Percentiles rank a stretch among this genome's conserved stretches.
phyloP scores from a whole-genome alignment of 2,888 invertebrate genomes.

The Deroplatys truncata region DNA sequence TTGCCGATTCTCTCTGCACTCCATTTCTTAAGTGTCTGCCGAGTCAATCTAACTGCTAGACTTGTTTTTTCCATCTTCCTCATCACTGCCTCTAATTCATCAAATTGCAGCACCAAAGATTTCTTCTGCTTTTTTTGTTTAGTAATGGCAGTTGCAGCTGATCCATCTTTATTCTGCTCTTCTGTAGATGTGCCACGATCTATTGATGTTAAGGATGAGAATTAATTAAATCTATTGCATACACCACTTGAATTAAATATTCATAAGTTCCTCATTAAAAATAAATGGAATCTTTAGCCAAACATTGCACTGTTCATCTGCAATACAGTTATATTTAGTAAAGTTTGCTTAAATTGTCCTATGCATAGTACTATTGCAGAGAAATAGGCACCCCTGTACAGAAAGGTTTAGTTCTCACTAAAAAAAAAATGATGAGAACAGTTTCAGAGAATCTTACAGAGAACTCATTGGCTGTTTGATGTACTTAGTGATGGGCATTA shows the following conservation, averaged over 20 bases:
- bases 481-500: too few species aligned
- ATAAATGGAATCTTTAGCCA: background rate
- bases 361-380: too few species aligned
- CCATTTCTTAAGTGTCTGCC: background rate
- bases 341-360: background rate
- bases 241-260: too few species aligned
- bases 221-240: background rate
- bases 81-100: background rate
- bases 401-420: background rate
- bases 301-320: background rate
- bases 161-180: background rate
- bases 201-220: background rate
- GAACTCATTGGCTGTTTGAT: too few species aligned
- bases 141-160: background rate
- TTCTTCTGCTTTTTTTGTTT: constrained; percentile 1
- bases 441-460: too few species aligned
- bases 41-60: background rate
- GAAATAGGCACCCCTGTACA: too few species aligned
- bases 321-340: background rate
- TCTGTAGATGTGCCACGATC: background rate
- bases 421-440: too few species aligned
- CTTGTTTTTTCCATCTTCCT: background rate
- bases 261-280: background rate
- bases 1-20: background rate
- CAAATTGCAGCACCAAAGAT: background rate